These are phyloP conservation scores for Ancistrus triradiatus DNA, from an alignment of 2,113 vertebrate genomes.

Conservation along the genomic window DNA sequence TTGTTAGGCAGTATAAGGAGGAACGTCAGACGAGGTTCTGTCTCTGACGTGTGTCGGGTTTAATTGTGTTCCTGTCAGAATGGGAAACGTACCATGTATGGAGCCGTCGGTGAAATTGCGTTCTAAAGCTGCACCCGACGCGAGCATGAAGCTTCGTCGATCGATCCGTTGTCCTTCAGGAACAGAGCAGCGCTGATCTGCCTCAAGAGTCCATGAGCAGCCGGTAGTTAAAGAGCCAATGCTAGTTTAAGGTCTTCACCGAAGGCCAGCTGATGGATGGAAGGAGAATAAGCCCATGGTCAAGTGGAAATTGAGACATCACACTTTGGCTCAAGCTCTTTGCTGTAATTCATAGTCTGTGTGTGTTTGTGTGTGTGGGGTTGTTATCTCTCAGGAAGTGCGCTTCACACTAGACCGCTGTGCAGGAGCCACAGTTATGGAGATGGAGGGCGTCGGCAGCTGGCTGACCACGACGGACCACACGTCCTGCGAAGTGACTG, in stretches of 20 bases:
- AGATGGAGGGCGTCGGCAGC: slow-evolving; percentile 76
- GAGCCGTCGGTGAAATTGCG: too few relatives aligned
- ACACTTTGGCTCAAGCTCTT: background rate
- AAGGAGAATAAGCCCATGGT: slow-evolving; percentile 5
- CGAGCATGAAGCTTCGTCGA: too few relatives aligned
- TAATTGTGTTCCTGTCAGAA: too few relatives aligned
- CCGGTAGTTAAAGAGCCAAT: too few relatives aligned
- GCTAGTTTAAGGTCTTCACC: slow-evolving; percentile 2
- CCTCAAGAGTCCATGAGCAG: too few relatives aligned
- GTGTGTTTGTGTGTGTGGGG: background rate
- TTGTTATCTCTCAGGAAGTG: slow-evolving; percentile 62
- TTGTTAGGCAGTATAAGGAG: too few relatives aligned
- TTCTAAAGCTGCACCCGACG: too few relatives aligned
- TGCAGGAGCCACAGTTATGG: slow-evolving; percentile 65
- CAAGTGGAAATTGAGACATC: slow-evolving; percentile 17
- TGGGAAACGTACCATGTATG: too few relatives aligned
- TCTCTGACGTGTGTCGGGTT: too few relatives aligned
- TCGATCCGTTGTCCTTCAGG: too few relatives aligned
- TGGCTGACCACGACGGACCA: slow-evolving; percentile 77
- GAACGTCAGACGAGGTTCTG: too few relatives aligned
- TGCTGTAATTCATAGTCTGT: background rate
- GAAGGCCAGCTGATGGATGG: slow-evolving; percentile 7
- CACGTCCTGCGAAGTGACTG: slow-evolving; percentile 72
- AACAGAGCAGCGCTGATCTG: too few relatives aligned
- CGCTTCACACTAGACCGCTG: slow-evolving; percentile 79